Base-by-base conservation (phyloP, 2,888 invertebrate genomes). In the Spilarctia lutea region DNA sequence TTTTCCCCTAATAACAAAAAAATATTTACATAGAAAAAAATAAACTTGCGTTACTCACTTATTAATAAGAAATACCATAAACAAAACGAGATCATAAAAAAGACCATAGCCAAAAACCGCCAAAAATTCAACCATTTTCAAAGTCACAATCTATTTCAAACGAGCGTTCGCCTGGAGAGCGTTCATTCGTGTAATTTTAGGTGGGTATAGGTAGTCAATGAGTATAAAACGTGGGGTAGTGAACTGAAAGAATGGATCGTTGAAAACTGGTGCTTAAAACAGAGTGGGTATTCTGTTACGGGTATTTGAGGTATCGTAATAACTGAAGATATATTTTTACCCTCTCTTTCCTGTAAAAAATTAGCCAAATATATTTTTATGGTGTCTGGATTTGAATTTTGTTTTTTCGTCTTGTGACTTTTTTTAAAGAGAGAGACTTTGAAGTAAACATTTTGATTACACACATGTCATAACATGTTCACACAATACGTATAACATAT, bases 181-280 rank as follows among this genome's bases (percentile, higher is more conserved):
- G 83, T 83, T 84, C 85, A 84, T 75, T 79, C 85, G 81, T 78
- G 72, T 79, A 79, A 73, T 81, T 84, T 79, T 74, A 72, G 74
- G 60, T 48, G 72, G 68, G 24, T 74, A 74, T 84, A 74, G 73
- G 71, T 69, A 83, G 67, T 72, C 81, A 82, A 63, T 72, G 79
- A 70, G 71, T 82, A 42, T 78, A 72, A 80, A 81, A 82, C 71
- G 73, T 65, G 68, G 77, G 42, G 75, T 75, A 83, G 56, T 82
- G 83, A 83, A 78, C 83, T 82, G 83, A 75, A 68, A 79, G 76
- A 71, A 48, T 33, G 63, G 65, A 65, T 45, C 45, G 65, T n/a
- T 45, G 33, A 48, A 71, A 65, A 63, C 10, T 48, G 24, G n/a
- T 65, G n/a, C 33, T 48, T 65, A 48, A 65, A 65, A 65, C 65